Evolutionary conservation across 2,888 invertebrate species (phyloP), one percentile per base, ranked within the genome.

Genomic region (Bursaphelenchus okinawaensis): DNA sequence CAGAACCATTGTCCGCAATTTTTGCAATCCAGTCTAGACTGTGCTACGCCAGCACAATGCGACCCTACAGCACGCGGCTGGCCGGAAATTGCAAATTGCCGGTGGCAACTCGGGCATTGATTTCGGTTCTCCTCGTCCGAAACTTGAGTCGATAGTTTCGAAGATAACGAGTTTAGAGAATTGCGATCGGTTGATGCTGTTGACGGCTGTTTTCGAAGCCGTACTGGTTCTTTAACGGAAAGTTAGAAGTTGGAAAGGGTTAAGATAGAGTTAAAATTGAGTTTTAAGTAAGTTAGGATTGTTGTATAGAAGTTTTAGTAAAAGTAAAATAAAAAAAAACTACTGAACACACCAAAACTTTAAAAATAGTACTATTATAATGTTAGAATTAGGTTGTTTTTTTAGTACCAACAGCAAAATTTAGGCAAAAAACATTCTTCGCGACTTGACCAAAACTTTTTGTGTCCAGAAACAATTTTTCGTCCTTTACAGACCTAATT

Each of bases 1-100:
- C 96, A 96, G 86, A 95, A 96, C 68, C 96, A 90, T 81, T 91
- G 90, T 65, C 95, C 95, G 85, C 96, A 96, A 84, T 94, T 94
- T 66, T 96, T 88, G 84, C 96, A 96, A 40, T 59, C 26, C 1
- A 59, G 22, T 1, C 60, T 31, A 19, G 60, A 51, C 19, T 59
- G 50, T 20, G 60, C 60, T 1, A 59, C 60, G 24, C 60, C 60
- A 24, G 22, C 60, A 4, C 60, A 40, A n/a, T 31, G 22, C 8
- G 60, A 31, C 9, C 22, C 23, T n/a, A 59, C 60, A 8, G 7
- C 4, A 1, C 50, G 31, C 4, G 60, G 23, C 4, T 23, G 31
- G 58, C 60, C 50, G 23, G 60, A 54, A 4, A 22, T 7, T 31
- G 50, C 60, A 4, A 59, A 59, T 50, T 19, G 60, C 6, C 60